phyloP scores from a whole-genome alignment of 2,113 vertebrate species.

The Ciconia boyciana region DNA sequence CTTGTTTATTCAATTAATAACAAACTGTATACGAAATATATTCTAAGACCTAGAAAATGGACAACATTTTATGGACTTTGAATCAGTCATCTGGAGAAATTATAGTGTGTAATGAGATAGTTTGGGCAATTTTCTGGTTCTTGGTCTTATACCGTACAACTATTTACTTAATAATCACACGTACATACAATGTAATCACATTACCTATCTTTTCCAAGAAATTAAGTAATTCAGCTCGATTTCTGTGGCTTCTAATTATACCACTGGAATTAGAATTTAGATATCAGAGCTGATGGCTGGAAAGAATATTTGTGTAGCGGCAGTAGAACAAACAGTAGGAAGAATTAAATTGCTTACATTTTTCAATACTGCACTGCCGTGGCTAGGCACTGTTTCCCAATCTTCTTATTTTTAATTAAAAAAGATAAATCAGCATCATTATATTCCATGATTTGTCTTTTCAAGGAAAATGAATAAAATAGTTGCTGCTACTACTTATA shows the following conservation, averaged over 20 bases:
- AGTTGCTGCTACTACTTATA: background rate
- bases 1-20: background rate
- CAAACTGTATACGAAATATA: background rate
- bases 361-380: background rate
- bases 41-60: background rate
- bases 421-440: constrained; percentile 7
- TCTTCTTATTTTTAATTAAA: constrained; percentile 44
- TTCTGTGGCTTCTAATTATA: constrained; percentile 5
- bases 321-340: background rate
- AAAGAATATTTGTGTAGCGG: background rate
- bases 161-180: constrained; percentile 25
- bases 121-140: constrained; percentile 28
- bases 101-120: background rate
- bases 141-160: background rate
- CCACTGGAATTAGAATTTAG: background rate
- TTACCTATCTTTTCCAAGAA: background rate
- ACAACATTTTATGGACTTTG: background rate
- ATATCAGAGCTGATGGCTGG: background rate
- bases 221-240: background rate
- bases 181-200: background rate
- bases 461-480: background rate
- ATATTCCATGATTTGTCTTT: background rate
- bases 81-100: background rate
- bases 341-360: constrained; percentile 21
- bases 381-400: background rate